Base-by-base conservation (phyloP, 2,888 invertebrate genomes). In the Philopedon plagiatum region DNA sequence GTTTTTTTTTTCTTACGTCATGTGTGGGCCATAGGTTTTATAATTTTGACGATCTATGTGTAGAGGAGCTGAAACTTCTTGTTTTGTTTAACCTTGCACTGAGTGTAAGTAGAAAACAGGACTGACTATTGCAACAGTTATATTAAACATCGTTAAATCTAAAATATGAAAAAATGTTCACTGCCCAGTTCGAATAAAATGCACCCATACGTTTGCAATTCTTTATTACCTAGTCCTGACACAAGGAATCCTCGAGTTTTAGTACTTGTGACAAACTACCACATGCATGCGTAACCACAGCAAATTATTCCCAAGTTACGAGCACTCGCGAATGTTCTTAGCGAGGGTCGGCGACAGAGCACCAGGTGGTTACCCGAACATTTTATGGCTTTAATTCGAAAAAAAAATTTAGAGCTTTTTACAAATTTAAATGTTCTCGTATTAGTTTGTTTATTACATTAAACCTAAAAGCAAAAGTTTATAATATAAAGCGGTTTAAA, bases 211-310 rank as follows among this genome's bases (percentile, higher is more conserved):
- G 8, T 41, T 41, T 2, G 41, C 3, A 9, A 39, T 5, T 37
- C 15, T 64, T 64, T 64, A 64, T 64, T 37, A 32, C 21, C 56
- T 9, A 13, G 54, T 5, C 39, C 4, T 5, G 26, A 21, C 54
- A 32, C 56, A 64, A 64, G 39, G 37, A 39, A 64, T 41, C 64
- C 11, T 1, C 11, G 5, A 34, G 21, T 34, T 34, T 29, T 21
- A 64, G 62, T 49, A 29, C 46, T 29, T 34, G 54, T 64, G 64
- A 64, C 64, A 64, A 64, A 64, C 64, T 64, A 54, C 64, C 54
- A 39, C 39, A 37, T 54, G 64, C 64, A 54, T 64, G 64, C 32
- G 19, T 39, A 11, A 56, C 39, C 39, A 37, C 39, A 23, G 56
- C 64, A 64, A 64, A 64, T 64, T 64, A 56, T 21, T 9, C 34